Evolutionary conservation across 2,888 invertebrate genomes (phyloP).

Genomic region (Myathropa florea): DNA sequence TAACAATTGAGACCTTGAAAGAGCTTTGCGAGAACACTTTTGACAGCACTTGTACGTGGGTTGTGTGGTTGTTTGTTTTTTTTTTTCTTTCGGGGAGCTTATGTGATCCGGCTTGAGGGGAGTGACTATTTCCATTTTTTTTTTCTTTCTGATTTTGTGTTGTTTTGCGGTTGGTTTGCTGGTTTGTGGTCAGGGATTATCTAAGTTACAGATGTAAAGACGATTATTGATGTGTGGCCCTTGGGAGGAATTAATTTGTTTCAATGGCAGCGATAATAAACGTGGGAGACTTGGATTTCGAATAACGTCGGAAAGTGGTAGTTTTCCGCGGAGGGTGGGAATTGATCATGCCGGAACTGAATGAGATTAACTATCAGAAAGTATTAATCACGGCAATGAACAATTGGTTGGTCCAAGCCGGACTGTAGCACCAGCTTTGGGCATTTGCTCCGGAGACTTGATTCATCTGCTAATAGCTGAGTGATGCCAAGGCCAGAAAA

Average conservation of each 20-base stretch:
- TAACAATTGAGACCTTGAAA: constrained; percentile 33
- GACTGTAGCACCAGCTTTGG: too few relatives aligned
- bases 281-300: constrained; percentile 16
- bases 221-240: constrained; percentile 13
- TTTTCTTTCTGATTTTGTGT: neutral
- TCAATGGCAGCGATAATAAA: neutral
- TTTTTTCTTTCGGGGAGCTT: neutral
- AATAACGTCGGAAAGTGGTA: neutral
- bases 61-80: neutral
- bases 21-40: constrained; percentile 20
- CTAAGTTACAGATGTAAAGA: constrained; percentile 12
- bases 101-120: neutral
- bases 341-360: neutral
- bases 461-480: too few relatives aligned
- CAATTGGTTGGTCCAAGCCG: too few relatives aligned
- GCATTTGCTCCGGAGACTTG: too few relatives aligned
- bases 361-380: neutral
- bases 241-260: constrained; percentile 17
- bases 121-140: neutral
- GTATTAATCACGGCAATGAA: too few relatives aligned
- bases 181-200: constrained; percentile 31
- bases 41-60: neutral
- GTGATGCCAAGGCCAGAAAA: too few relatives aligned
- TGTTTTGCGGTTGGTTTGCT: constrained; percentile 17
- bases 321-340: neutral